These are phyloP conservation scores for Philereme vetulata DNA, from an alignment of 2,888 invertebrate genomes.

Conservation along the genomic window DNA sequence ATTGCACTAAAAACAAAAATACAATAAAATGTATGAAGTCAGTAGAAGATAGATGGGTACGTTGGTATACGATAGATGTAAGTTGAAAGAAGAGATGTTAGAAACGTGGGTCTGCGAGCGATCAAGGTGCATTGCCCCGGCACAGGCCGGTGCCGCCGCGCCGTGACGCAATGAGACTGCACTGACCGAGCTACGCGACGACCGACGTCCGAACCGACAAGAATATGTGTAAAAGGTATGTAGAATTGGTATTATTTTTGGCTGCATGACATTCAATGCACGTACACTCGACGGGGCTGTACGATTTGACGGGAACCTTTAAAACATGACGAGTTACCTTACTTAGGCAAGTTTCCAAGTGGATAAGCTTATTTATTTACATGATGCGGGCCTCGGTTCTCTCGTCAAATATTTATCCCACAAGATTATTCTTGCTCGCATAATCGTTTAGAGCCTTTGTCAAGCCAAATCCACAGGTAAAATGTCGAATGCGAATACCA, in stretches of 20 bases:
- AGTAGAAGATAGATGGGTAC: slow-evolving; percentile 59
- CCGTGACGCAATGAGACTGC: slow-evolving; percentile 79
- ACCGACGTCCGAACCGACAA: slow-evolving; percentile 46
- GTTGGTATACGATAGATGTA: slow-evolving; percentile 49
- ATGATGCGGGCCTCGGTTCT: slow-evolving; percentile 47
- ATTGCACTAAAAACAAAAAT: background rate
- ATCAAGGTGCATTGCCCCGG: slow-evolving; percentile 77
- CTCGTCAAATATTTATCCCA: slow-evolving; percentile 57
- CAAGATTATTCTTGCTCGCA: slow-evolving; percentile 46
- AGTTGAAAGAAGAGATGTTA: slow-evolving; percentile 47
- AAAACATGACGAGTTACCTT: slow-evolving; percentile 47
- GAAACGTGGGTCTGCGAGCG: slow-evolving; percentile 44
- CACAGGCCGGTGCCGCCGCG: slow-evolving; percentile 44
- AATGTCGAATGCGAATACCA: slow-evolving; percentile 57
- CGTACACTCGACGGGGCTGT: slow-evolving; percentile 35
- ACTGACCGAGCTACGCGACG: slow-evolving; percentile 64
- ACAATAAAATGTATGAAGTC: background rate
- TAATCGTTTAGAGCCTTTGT: slow-evolving; percentile 65
- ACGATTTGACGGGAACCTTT: slow-evolving; percentile 57
- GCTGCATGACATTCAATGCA: slow-evolving; percentile 59
- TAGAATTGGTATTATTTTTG: slow-evolving; percentile 62
- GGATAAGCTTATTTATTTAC: slow-evolving; percentile 46
- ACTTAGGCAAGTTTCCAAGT: slow-evolving; percentile 41
- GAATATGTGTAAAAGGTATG: slow-evolving; percentile 37
- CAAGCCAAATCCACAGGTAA: slow-evolving; percentile 57